Evolutionary conservation across 2,797 vertebrate species (phyloP).

Genomic region (Enteromius viviparus): DNA sequence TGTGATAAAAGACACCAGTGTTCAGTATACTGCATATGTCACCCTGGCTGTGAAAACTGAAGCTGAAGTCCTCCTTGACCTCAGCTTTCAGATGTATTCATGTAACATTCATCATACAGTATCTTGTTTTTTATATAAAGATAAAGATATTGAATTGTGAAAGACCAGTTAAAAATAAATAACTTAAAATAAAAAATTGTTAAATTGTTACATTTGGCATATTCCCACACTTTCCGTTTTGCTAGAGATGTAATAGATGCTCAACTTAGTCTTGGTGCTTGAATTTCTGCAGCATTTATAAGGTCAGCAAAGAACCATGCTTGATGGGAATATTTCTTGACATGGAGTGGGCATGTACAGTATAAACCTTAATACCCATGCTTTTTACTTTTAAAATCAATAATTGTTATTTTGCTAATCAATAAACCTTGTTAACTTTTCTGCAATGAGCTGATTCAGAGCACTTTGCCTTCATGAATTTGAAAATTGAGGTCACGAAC

Average conservation of each 20-base stretch:
- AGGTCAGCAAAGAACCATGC: conserved; percentile 10
- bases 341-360: not conserved
- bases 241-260: not conserved
- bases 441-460: conserved; percentile 27
- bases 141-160: not conserved
- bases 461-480: conserved; percentile 28
- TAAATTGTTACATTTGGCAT: not conserved
- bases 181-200: not conserved
- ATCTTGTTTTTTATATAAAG: not conserved
- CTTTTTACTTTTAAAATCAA: conserved; percentile 40
- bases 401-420: conserved; percentile 39
- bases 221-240: conserved; percentile 10
- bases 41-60: not conserved
- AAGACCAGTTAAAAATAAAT: not conserved
- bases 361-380: conserved; percentile 6
- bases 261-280: conserved; percentile 11
- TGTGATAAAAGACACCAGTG: not conserved
- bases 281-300: conserved; percentile 32
- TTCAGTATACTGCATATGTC: not conserved
- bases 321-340: conserved; percentile 20
- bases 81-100: not conserved
- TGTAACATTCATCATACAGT: not conserved
- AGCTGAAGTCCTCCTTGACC: too few relatives aligned
- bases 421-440: conserved; percentile 54
- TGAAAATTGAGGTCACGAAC: conserved; percentile 46